Percentiles rank a stretch among this genome's conserved stretches.
Evolutionary conservation across 2,888 invertebrate genomes (phyloP).

Genomic region (Bombylius major): DNA sequence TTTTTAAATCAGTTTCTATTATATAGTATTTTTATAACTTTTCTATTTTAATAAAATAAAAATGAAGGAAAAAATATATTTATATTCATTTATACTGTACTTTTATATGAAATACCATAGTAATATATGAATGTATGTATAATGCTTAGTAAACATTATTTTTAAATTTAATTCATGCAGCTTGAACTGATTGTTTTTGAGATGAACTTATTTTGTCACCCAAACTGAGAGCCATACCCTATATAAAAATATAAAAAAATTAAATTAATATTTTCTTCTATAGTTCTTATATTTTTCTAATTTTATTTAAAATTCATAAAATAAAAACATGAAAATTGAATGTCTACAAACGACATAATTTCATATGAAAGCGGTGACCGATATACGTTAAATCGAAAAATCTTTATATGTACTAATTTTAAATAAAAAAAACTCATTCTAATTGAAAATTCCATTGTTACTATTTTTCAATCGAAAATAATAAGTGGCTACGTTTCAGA

Average conservation of each 20-base stretch:
- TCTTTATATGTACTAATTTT: too few species aligned
- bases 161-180: constrained; percentile 21
- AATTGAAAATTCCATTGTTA: too few species aligned
- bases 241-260: constrained; percentile 22
- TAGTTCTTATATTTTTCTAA: background rate
- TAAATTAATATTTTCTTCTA: background rate
- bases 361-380: too few species aligned
- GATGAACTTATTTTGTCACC: constrained; percentile 97
- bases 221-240: constrained; percentile 97
- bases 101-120: background rate
- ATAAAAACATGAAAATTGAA: too few species aligned
- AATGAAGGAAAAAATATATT: background rate
- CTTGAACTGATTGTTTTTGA: constrained; percentile 52
- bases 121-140: too few species aligned
- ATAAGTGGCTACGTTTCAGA: too few species aligned
- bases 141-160: background rate
- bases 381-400: too few species aligned
- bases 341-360: too few species aligned
- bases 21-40: too few species aligned
- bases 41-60: too few species aligned
- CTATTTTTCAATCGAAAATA: too few species aligned
- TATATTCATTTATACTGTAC: background rate
- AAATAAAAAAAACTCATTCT: background rate
- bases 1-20: too few species aligned
- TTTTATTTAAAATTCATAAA: background rate